Conservation (phyloP, 2,113 vertebrate genomes). For the Hippolais icterina region DNA sequence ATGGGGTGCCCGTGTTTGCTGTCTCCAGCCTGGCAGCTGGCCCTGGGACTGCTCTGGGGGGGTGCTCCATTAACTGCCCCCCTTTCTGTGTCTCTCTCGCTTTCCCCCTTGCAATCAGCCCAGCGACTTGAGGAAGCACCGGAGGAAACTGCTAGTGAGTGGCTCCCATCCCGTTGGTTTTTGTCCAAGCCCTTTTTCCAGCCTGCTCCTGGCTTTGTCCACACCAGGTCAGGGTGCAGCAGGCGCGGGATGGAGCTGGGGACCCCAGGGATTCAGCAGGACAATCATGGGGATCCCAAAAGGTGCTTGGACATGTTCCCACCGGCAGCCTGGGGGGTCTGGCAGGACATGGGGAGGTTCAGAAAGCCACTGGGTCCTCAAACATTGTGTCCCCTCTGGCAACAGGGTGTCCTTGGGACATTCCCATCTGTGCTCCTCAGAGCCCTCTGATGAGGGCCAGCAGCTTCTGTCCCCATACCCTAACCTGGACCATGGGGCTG, state of each 20-base stretch:
- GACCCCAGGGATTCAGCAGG: constrained; percentile 42
- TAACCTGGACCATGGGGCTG: neutral
- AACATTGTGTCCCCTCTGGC: neutral
- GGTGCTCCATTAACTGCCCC: constrained; percentile 48
- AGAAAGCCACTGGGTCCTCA: constrained; percentile 34
- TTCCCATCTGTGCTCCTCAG: constrained; percentile 29
- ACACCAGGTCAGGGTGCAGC: constrained; percentile 55
- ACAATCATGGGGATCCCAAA: constrained; percentile 10
- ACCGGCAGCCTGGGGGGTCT: constrained; percentile 2
- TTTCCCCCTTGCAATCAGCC: constrained; percentile 81
- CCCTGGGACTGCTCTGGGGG: neutral
- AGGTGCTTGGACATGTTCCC: constrained; percentile 16
- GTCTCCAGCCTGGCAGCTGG: constrained; percentile 1
- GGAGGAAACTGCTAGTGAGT: constrained; percentile 94
- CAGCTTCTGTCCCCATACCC: constrained; percentile 4
- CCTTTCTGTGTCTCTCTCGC: constrained; percentile 67
- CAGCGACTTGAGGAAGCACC: constrained; percentile 96
- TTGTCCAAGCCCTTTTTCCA: constrained; percentile 61
- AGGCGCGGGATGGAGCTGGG: constrained; percentile 64
- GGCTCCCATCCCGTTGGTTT: constrained; percentile 22
- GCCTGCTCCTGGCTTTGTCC: constrained; percentile 62
- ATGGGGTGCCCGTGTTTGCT: neutral
- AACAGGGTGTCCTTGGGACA: constrained; percentile 25
- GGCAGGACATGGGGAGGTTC: constrained; percentile 32
- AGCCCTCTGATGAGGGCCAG: constrained; percentile 2